A percentile compares a stretch with the other conserved stretches of the same genome.
phyloP scores from a whole-genome alignment of 2,797 vertebrate species.

The Orestias chungarensis region DNA sequence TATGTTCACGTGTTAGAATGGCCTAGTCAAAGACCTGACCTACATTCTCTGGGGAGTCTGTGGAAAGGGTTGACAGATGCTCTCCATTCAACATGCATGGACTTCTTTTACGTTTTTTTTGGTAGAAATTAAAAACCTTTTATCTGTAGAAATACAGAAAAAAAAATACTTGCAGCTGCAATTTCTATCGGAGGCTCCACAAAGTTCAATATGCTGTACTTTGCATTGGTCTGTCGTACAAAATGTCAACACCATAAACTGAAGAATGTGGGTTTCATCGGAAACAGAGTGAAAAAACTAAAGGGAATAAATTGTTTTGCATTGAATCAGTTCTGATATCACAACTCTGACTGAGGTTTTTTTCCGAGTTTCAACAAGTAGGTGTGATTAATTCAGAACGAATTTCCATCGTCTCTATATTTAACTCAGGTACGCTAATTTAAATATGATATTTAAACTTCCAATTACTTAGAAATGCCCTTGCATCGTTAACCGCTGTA shows the following conservation, averaged over 20 bases:
- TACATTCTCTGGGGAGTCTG: not conserved
- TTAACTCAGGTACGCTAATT: slow-evolving; percentile 20
- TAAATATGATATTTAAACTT: slow-evolving; percentile 32
- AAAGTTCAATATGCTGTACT: not conserved
- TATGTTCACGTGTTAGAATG: too few species aligned
- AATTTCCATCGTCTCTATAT: slow-evolving; percentile 1
- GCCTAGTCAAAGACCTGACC: too few species aligned
- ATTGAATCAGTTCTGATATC: slow-evolving; percentile 2
- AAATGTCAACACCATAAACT: not conserved
- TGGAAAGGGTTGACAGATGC: not conserved
- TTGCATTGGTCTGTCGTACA: not conserved
- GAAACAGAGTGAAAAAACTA: not conserved
- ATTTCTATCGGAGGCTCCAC: not conserved
- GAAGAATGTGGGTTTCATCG: not conserved
- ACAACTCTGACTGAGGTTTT: slow-evolving; percentile 19
- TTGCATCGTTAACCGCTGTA: slow-evolving; percentile 31
- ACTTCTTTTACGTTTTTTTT: not conserved
- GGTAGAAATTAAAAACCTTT: not conserved
- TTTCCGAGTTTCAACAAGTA: slow-evolving; percentile 1
- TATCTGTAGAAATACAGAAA: not conserved
- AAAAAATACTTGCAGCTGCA: not conserved
- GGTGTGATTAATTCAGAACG: slow-evolving; percentile 30
- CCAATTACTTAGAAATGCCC: slow-evolving; percentile 41
- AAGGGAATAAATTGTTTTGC: not conserved
- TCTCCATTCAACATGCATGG: not conserved